Conservation (phyloP, 2,113 vertebrate genomes). For the Garra rufa region DNA sequence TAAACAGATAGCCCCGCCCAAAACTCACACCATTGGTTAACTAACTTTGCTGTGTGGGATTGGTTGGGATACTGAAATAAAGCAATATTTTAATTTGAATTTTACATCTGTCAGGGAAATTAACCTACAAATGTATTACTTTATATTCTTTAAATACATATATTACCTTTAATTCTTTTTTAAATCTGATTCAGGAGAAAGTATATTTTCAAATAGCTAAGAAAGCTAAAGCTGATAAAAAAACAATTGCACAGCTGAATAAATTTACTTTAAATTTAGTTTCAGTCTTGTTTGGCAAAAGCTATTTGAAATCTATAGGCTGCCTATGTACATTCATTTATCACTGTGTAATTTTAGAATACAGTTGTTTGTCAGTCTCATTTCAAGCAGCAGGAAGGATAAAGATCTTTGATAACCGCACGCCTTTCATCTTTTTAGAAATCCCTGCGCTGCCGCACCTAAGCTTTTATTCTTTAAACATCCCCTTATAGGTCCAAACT, state of each 20-base stretch:
- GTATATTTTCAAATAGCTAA: background rate
- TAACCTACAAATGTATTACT: background rate
- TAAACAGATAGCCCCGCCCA: background rate
- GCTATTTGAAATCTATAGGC: constrained; percentile 34
- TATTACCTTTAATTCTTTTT: too few species aligned
- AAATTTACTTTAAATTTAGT: background rate
- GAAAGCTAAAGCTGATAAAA: background rate
- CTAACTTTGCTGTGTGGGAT: background rate
- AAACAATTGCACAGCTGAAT: background rate
- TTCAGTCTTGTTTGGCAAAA: background rate
- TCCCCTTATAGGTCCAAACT: constrained; percentile 52
- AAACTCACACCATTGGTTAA: background rate
- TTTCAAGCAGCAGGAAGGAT: constrained; percentile 54
- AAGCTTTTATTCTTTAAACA: constrained; percentile 55
- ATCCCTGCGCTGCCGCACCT: constrained; percentile 50
- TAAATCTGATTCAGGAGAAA: too few species aligned
- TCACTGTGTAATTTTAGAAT: constrained; percentile 53
- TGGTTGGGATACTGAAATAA: background rate
- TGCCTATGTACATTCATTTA: constrained; percentile 55
- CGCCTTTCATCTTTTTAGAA: constrained; percentile 63
- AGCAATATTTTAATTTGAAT: background rate
- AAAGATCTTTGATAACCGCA: constrained; percentile 55
- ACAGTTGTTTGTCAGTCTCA: constrained; percentile 57
- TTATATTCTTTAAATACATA: too few species aligned
- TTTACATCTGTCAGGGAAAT: background rate